These are phyloP conservation scores for Leuciscus waleckii DNA, from an alignment of 2,797 vertebrate species.

Conservation along the genomic window DNA sequence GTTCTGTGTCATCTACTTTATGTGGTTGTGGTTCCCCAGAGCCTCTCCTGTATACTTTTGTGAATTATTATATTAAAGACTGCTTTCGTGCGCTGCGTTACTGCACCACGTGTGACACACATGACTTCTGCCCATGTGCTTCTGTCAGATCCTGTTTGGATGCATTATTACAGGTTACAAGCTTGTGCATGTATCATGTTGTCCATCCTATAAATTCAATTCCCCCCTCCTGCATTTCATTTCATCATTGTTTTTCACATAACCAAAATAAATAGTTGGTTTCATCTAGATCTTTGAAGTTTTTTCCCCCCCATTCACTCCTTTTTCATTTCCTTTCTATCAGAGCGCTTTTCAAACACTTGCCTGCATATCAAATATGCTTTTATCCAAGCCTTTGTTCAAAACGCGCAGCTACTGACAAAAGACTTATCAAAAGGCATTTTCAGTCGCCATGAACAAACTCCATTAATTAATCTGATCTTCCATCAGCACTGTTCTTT, in stretches of 20 bases:
- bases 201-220: not conserved
- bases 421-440: slow-evolving; percentile 59
- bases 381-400: slow-evolving; percentile 56
- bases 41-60: no score
- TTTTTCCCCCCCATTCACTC: slow-evolving; percentile 42
- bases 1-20: no score
- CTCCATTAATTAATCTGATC: slow-evolving; percentile 48
- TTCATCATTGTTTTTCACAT: slow-evolving; percentile 22
- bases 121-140: not conserved
- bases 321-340: slow-evolving; percentile 51
- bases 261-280: slow-evolving; percentile 51
- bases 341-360: slow-evolving; percentile 56
- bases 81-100: no score
- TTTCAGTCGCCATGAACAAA: slow-evolving; percentile 38
- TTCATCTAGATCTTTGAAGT: slow-evolving; percentile 60
- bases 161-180: not conserved
- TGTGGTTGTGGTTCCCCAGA: no score
- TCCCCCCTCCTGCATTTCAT: not conserved
- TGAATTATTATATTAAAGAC: no score
- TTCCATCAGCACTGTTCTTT: not conserved
- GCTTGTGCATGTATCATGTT: not conserved
- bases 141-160: not conserved
- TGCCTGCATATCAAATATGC: slow-evolving; percentile 60
- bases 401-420: slow-evolving; percentile 51
- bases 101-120: no score